Percentiles rank a stretch among this genome's conserved stretches.
These are phyloP conservation scores for Beroe forskalii DNA, from an alignment of 37 sponge, comb jelly and placozoan species.

Conservation along the genomic window DNA sequence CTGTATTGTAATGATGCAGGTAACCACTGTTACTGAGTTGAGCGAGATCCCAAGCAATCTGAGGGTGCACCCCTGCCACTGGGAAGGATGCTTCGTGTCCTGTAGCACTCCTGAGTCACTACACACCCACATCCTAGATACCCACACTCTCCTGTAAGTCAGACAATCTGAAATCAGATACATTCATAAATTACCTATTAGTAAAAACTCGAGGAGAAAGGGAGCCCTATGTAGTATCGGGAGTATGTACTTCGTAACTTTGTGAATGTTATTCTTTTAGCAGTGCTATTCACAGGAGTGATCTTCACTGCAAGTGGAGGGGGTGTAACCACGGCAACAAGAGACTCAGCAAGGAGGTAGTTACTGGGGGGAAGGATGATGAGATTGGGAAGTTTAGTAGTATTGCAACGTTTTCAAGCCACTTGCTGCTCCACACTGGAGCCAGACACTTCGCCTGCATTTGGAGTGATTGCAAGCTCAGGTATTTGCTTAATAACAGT, in stretches of 20 bases:
- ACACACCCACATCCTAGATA: slow-evolving; percentile 6
- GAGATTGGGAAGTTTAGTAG: background rate
- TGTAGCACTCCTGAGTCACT: slow-evolving; percentile 16
- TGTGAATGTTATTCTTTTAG: too few relatives aligned
- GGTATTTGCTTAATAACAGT: background rate
- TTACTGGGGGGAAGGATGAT: too few relatives aligned
- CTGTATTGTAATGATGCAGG: background rate
- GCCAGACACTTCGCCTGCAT: slow-evolving; percentile 3
- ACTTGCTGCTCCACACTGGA: background rate
- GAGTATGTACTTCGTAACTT: too few relatives aligned
- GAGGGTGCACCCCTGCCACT: slow-evolving; percentile 29
- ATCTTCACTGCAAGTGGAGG: background rate
- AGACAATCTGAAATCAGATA: background rate
- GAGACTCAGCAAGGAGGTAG: too few relatives aligned
- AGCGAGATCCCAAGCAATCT: background rate
- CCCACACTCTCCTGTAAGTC: background rate
- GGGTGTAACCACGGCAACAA: background rate
- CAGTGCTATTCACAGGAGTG: background rate
- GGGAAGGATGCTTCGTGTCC: background rate
- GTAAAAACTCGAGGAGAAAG: too few relatives aligned
- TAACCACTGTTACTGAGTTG: background rate
- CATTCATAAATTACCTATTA: background rate
- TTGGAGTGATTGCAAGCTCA: background rate
- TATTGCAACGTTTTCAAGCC: background rate
- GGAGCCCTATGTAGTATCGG: too few relatives aligned